Base-by-base conservation (phyloP, 2,888 invertebrate genomes). In the Zygaena filipendulae region DNA sequence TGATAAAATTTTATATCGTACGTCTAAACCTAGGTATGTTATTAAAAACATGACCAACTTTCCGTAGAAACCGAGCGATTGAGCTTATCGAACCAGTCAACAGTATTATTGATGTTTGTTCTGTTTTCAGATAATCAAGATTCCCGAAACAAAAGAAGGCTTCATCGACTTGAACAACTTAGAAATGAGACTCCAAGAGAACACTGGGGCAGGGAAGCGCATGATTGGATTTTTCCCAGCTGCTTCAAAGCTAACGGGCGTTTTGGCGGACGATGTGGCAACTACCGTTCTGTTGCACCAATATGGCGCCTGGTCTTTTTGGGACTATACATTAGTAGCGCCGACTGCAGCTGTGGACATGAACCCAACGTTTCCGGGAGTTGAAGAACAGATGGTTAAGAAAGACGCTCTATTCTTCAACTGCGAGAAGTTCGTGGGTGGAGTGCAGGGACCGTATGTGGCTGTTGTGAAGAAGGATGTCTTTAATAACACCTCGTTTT, bases 331-430 rank as follows among this genome's bases (percentile, higher is more conserved):
- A 4, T 82, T 92, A 3, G 91, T 92, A 3, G 90, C 89, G 33
- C 92, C 95, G 0, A 90, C 89, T 49, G 82, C 88, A 0, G 77
- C 83, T 10, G 84, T 95, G 31, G 89, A 92, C 47, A 92, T 95
- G 90, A 95, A 95, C 56, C 92, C 95, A 0, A 81, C 86, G 7
- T 72, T 79, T 32, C 64, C 74, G 2, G 88, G 88, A 18, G 86
- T 87, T 2, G 86, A 87, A 33, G 87, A 87, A 39, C 82, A 84
- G n/a, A 83, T 86, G 47, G 87, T 88, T 21, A 86, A 88, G 63
- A 94, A 95, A 56, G 95, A 96, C 64, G 94, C 93, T 1, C 75
- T 95, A 30, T 93, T 92, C 66, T 90, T 95, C 59, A 91, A 93
- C 28, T 88, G 91, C 25, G 94, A 94, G 74, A 95, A 95, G 66